Conservation (phyloP, 1,140 invertebrate species). For the Geopemphigus sp. region DNA sequence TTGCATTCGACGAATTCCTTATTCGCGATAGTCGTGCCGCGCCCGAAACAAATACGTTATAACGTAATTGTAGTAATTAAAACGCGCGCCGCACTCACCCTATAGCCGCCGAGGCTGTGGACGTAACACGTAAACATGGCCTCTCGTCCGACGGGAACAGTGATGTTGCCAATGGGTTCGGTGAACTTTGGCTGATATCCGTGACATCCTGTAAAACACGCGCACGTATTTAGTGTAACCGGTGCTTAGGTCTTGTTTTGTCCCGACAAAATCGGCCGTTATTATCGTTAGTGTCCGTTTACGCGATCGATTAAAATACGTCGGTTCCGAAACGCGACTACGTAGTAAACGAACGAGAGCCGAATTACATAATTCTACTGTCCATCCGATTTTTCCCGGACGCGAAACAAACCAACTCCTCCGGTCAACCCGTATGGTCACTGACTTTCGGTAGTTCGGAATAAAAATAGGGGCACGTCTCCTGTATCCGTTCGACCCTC, state of each 20-base stretch:
- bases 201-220: conserved; percentile 15
- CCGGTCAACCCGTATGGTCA: background rate
- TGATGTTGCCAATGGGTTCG: conserved; percentile 77
- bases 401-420: background rate
- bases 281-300: too few relatives aligned
- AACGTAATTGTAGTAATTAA: background rate
- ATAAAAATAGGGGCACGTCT: conserved; percentile 21
- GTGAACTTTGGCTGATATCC: conserved; percentile 82
- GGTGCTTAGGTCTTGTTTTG: too few relatives aligned
- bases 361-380: too few relatives aligned
- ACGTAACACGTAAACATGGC: conserved; percentile 84
- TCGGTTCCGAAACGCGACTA: too few relatives aligned
- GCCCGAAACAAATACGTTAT: background rate
- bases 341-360: too few relatives aligned
- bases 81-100: conserved; percentile 66
- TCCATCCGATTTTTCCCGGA: too few relatives aligned
- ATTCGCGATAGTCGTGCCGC: background rate
- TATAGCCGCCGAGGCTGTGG: conserved; percentile 81
- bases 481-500: background rate
- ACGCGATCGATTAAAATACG: too few relatives aligned
- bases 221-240: too few relatives aligned
- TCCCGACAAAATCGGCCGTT: too few relatives aligned
- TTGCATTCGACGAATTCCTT: background rate
- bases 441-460: background rate
- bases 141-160: conserved; percentile 78